Evolutionary conservation across 1,140 invertebrate genomes (phyloP), one percentile per base, ranked within the genome.

Genomic region (Drosophila prosaltans): DNA sequence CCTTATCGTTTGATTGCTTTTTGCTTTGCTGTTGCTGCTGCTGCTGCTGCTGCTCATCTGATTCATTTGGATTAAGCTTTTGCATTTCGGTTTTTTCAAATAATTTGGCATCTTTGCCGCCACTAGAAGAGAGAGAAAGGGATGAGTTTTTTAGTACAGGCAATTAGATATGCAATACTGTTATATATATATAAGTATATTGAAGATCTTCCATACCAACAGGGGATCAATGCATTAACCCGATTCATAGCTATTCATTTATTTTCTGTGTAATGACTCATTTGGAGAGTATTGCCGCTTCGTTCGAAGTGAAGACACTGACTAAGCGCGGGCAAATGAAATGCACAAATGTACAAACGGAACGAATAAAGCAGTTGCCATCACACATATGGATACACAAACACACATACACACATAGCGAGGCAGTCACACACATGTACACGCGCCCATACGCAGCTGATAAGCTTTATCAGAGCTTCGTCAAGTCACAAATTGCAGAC

Each of bases 61-160:
- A 36, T 54, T 66, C 63, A 16, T 41, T 54, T 30, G 67, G 74
- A 40, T 72, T 88, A 30, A 89, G 77, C 63, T 88, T 83, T 39
- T 74, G 83, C 76, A 88, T 21, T 69, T 88, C 83, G 26, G 58
- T 54, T 61, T 80, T 88, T 6, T 88, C 84, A 70, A 88, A 88
- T 24, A 88, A 70, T 65, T 83, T 82, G 55, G 84, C 83, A 80
- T 88, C 83, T 74, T 88, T 88, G 84, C 83, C 83, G 65, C 83
- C 83, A 63, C 83, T 88, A 67, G 62, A 81, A 30, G 2, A 57
- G 16, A 58, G 28, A 59, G 43, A 24, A 7, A 6, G 6, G n/a
- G 7, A n/a, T 21, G 30, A 54, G 11, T 39, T 60, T 21, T 16
- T 16, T 16, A 16, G 16, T 16, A 54, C 28, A 24, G 30, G 11